A percentile compares a stretch with the other conserved stretches of the same genome.
Evolutionary conservation across 2,888 invertebrate species (phyloP).

Genomic region (Pseudoips prasinana): DNA sequence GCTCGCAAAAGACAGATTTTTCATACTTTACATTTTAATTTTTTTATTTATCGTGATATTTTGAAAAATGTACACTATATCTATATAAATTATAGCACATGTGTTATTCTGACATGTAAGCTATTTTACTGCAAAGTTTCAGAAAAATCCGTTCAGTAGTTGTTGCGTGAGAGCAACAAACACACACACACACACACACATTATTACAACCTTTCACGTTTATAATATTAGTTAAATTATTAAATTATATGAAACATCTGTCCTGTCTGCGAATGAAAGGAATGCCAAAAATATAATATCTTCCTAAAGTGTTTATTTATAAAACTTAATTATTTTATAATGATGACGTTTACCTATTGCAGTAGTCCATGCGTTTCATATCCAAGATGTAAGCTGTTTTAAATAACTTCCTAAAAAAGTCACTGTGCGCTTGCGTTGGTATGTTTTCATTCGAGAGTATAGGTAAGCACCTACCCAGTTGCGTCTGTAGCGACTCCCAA

Average conservation of each 20-base stretch:
- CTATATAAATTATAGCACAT: conserved; percentile 12
- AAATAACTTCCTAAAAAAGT: conserved; percentile 12
- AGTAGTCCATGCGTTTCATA: conserved; percentile 11
- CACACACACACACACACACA: conserved; percentile 1
- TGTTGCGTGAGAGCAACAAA: conserved; percentile 4
- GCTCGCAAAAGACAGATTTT: conserved; percentile 12
- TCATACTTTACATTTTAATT: conserved; percentile 11
- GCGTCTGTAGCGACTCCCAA: conserved; percentile 14
- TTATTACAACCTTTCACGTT: conserved; percentile 4
- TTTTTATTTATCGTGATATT: conserved; percentile 12
- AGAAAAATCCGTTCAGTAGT: conserved; percentile 5
- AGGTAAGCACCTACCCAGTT: conserved; percentile 14
- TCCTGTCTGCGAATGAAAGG: conserved; percentile 12
- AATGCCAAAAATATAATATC: conserved; percentile 12
- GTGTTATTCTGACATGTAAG: conserved; percentile 11
- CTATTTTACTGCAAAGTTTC: conserved; percentile 12
- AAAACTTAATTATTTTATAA: conserved; percentile 11
- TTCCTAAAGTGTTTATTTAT: conserved; percentile 12
- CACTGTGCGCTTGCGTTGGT: conserved; percentile 13
- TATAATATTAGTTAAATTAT: conserved; percentile 2
- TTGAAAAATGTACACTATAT: conserved; percentile 11
- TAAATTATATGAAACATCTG: conserved; percentile 12
- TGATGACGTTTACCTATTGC: conserved; percentile 11
- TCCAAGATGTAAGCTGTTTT: conserved; percentile 11
- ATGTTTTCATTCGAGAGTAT: conserved; percentile 14